These are phyloP conservation scores for Caenorhabditis uteleia DNA, from an alignment of 2,888 invertebrate species.

Conservation along the genomic window DNA sequence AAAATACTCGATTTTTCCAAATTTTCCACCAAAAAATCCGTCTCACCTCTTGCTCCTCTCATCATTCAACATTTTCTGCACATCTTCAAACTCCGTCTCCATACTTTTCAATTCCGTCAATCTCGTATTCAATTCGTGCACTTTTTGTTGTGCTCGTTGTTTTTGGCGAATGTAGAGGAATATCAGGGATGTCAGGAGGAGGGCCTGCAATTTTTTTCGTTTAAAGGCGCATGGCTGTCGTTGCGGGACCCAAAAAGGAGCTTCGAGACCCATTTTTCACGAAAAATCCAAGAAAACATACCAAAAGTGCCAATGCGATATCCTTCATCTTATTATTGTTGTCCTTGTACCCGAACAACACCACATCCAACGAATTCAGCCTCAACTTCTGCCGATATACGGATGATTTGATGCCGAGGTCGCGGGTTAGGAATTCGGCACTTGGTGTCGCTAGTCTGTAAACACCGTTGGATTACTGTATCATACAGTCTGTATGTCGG, in stretches of 20 bases:
- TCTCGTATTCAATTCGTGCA: conserved; percentile 53
- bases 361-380: conserved; percentile 97
- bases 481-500: too few relatives aligned
- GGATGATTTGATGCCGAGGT: conserved; percentile 93
- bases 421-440: conserved; percentile 80
- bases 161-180: conserved; percentile 43
- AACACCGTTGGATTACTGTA: neutral
- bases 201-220: conserved; percentile 23
- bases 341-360: conserved; percentile 95
- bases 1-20: conserved; percentile 2
- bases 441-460: conserved; percentile 90
- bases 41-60: conserved; percentile 32
- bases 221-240: too few relatives aligned
- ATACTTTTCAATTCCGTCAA: conserved; percentile 82
- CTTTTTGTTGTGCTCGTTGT: conserved; percentile 30
- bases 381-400: conserved; percentile 89
- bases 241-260: neutral
- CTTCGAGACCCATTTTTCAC: neutral
- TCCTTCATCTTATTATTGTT: conserved; percentile 56
- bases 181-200: conserved; percentile 71
- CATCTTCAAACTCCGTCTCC: conserved; percentile 90
- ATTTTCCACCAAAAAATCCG: neutral
- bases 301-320: conserved; percentile 57
- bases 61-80: conserved; percentile 73
- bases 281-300: conserved; percentile 2